phyloP scores from a whole-genome alignment of 2,888 invertebrate species.

The Phortica okadai region DNA sequence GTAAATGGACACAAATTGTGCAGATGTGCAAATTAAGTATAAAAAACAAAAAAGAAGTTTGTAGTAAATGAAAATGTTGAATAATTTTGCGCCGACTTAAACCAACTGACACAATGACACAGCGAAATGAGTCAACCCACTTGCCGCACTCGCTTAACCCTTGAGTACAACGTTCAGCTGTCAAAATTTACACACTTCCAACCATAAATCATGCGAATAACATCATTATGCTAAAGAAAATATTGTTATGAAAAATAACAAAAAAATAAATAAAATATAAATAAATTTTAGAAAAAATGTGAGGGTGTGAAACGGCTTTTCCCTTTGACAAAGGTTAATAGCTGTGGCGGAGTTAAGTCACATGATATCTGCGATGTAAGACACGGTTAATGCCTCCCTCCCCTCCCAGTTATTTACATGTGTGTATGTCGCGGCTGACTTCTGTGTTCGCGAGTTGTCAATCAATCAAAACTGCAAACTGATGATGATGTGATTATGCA shows the following conservation, averaged over 20 bases:
- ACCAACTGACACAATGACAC: not conserved
- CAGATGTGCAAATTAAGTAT: constrained; percentile 48
- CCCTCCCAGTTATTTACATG: constrained; percentile 24
- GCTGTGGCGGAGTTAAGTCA: constrained; percentile 66
- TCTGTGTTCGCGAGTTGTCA: constrained; percentile 54
- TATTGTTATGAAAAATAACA: constrained; percentile 38
- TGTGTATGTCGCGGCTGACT: constrained; percentile 9
- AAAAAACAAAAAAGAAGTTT: not conserved
- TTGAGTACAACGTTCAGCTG: constrained; percentile 58
- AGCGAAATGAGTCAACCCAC: not conserved
- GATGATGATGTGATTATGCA: constrained; percentile 68
- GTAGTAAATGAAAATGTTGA: not conserved
- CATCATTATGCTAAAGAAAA: constrained; percentile 20
- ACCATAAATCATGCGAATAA: constrained; percentile 55
- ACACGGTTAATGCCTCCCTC: constrained; percentile 22
- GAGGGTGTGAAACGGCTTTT: constrained; percentile 34
- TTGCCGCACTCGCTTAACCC: constrained; percentile 57
- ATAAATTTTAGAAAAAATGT: constrained; percentile 9
- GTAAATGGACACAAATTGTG: constrained; percentile 47
- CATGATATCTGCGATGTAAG: constrained; percentile 51
- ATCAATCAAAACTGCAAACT: constrained; percentile 68
- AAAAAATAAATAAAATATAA: constrained; percentile 21
- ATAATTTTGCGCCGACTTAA: not conserved
- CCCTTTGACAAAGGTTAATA: constrained; percentile 47
- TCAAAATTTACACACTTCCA: constrained; percentile 51